Conservation (phyloP, 1,140 invertebrate species). For the Polyergus mexicanus region DNA sequence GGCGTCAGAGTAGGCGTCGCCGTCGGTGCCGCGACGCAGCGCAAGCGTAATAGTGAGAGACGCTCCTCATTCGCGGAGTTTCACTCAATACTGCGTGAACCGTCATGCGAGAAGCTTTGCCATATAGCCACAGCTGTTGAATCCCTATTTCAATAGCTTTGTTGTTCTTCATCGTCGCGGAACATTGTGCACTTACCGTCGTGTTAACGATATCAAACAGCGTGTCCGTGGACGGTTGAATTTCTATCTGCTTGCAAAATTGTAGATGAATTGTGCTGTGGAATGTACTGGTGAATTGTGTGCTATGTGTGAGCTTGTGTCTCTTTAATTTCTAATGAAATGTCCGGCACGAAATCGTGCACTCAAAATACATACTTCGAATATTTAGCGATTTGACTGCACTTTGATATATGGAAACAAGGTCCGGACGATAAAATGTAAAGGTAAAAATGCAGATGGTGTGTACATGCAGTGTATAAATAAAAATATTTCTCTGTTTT, state of each 20-base stretch:
- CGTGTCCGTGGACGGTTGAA: background rate
- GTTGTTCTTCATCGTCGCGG: background rate
- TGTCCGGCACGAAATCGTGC: background rate
- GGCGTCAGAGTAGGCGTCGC: background rate
- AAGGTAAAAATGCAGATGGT: constrained; percentile 13
- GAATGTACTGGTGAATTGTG: background rate
- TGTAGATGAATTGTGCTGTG: background rate
- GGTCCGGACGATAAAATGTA: background rate
- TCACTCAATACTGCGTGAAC: constrained; percentile 21
- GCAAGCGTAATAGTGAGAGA: constrained; percentile 10
- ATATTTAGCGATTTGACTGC: background rate
- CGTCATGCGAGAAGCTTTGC: background rate
- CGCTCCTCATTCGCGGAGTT: background rate
- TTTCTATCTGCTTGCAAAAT: background rate
- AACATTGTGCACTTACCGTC: background rate
- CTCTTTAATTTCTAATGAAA: background rate
- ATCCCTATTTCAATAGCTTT: too few species aligned
- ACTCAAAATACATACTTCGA: background rate
- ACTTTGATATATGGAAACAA: background rate
- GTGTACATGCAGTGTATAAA: background rate
- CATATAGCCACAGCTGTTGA: background rate
- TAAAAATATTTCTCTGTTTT: background rate
- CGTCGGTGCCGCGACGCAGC: background rate
- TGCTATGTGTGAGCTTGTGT: background rate
- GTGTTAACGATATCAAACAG: background rate